Evolutionary conservation across 2,113 vertebrate genomes (phyloP), one percentile per base, ranked within the genome.

Genomic region (Shinisaurus crocodilurus): DNA sequence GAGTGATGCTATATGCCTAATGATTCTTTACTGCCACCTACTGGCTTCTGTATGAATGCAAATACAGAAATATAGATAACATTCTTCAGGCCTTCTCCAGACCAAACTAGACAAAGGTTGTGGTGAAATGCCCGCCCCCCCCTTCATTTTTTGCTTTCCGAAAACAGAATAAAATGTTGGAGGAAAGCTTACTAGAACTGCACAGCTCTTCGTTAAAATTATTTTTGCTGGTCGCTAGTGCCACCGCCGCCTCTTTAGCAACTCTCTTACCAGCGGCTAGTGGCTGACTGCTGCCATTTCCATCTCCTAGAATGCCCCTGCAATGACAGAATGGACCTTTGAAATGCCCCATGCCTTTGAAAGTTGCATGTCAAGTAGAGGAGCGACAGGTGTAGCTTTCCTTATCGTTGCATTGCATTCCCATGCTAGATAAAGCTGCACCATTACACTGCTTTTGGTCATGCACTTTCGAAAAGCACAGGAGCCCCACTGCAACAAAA

Each of bases 11-110:
- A 34, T n/a, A 15, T 69, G 29, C 65, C 74, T 90, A 57, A 79
- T 85, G 74, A 25, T 77, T 90, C 83, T 77, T 79, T 43, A 79
- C 82, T 15, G n/a, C 89, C 89, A 85, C 25, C 89, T 90, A 79
- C 82, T 79, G 89, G 82, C 27, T 69, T 67, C 45, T 63, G 4
- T 72, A 48, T 27, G 9, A n/a, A 74, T 25, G 27, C 34, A 75
- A 54, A 34, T n/a, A n/a, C 29, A 70, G 29, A 34, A 23, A 67
- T 15, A 70, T 1, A 10, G 9, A 45, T 5, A 43, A 32, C 27
- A 65, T 67, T 67, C 29, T 67, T 69, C 60, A 69, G 25, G 57
- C 37, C 12, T 37, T 37, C 34, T 75, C 25, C 9, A 6, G 74
- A 27, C 72, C 37, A 87, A 76, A 76, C 2, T 87, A 57, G 63